Evolutionary conservation across 92 coral and sea anemone species (phyloP), one percentile per base, ranked within the genome.

Genomic region (Heteractis magnifica): DNA sequence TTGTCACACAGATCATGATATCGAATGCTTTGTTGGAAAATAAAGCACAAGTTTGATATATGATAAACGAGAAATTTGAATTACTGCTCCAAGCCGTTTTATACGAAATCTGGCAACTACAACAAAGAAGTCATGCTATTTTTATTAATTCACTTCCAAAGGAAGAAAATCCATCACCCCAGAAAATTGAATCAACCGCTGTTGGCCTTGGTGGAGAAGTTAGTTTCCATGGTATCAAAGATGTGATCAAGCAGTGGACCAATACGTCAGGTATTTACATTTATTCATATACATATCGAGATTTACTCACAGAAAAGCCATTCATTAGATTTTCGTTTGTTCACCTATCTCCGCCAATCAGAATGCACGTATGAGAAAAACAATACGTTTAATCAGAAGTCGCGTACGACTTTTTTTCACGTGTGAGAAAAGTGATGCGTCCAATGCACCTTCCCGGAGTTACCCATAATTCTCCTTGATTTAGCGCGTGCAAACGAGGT

Each of bases 161-260:
- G 52, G 34, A 15, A 50, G 62, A 48, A 13, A 48, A 15, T 13
- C 62, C 4, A 62, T 62, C 70, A 1, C 70, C 70, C 18, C 23
- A 62, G 21, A 79, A 16, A 41, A 15, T 14, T 34, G 51, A 71
- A 64, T 10, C 75, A 65, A 80, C 56, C 88, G 52, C 26, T 4
- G 8, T 23, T 10, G 19, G 87, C 73, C 81, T 96, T 49, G 93
- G 91, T 50, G 98, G 97, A 51, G 99, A 96, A 41, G 91, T 90
- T 4, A 77, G 93, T 10, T 86, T 94, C 23, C 60, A 91, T 49
- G 93, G 94, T 10, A 94, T 96, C 34, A 90, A 86, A 81, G 84
- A 85, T 76, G 80, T 94, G 20, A 77, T 96, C 60, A 87, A 82
- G 34, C 79, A 88, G 19, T 96, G 99, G 99, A 88, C 90, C 4